A percentile compares a stretch with the other conserved stretches of the same genome.
These are phyloP conservation scores for Doryteuthis pealeii DNA, from an alignment of 1,140 invertebrate genomes.

Conservation along the genomic window DNA sequence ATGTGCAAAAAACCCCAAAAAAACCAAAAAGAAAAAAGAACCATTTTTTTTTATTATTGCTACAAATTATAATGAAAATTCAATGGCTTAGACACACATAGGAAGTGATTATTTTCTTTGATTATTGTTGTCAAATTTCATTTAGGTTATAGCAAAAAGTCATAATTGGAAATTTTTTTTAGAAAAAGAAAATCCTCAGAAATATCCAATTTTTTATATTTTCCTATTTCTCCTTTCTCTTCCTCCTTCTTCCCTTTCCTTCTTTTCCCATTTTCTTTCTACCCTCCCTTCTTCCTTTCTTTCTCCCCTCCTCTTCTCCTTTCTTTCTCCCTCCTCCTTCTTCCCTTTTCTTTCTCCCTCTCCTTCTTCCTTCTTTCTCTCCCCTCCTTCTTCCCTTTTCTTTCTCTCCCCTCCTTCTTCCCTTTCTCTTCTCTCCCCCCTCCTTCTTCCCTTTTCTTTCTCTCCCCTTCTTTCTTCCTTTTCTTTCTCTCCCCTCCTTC, in stretches of 20 bases:
- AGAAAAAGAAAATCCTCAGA: no score
- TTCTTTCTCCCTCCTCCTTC: background rate
- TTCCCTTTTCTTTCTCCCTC: background rate
- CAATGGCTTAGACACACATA: no score
- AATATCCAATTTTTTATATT: no score
- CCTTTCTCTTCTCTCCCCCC: background rate
- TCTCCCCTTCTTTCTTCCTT: constrained; percentile 3
- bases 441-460: background rate
- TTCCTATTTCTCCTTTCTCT: background rate
- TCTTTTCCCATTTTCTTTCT: background rate
- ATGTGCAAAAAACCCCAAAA: no score
- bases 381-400: background rate
- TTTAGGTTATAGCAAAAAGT: no score
- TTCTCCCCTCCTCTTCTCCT: background rate
- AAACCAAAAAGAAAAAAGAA: no score
- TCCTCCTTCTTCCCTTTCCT: background rate
- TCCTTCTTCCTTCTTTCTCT: background rate
- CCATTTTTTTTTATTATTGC: no score
- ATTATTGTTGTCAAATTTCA: no score
- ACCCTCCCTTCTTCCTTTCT: background rate
- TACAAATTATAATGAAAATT: no score
- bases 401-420: background rate
- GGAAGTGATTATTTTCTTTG: no score
- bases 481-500: constrained; percentile 5
- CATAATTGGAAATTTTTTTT: no score